Evolutionary conservation across 2,888 invertebrate genomes (phyloP).

Genomic region (Euproctis similis): DNA sequence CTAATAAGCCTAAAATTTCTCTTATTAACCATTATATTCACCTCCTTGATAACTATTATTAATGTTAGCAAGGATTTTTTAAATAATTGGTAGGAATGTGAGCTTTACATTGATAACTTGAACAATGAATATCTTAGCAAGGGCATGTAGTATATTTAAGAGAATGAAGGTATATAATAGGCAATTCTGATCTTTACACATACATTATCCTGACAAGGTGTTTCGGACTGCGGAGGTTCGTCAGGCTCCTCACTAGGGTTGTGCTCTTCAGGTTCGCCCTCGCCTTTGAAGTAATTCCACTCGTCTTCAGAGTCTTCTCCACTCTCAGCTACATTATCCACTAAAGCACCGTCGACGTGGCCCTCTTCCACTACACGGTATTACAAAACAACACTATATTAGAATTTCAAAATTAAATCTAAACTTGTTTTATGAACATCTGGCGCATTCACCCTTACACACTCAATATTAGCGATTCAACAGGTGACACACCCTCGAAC

Average conservation of each 20-base stretch:
- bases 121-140: too few species aligned
- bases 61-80: too few species aligned
- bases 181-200: too few species aligned
- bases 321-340: slow-evolving; percentile 85
- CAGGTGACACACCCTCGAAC: slow-evolving; percentile 67
- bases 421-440: slow-evolving; percentile 24
- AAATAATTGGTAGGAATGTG: too few species aligned
- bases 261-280: slow-evolving; percentile 77
- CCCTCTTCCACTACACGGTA: slow-evolving; percentile 61
- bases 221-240: slow-evolving; percentile 64
- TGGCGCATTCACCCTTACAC: slow-evolving; percentile 31
- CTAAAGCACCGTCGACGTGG: slow-evolving; percentile 70
- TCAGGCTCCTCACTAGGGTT: slow-evolving; percentile 76
- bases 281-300: slow-evolving; percentile 88
- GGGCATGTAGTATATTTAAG: too few species aligned
- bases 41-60: too few species aligned
- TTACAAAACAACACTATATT: slow-evolving; percentile 31
- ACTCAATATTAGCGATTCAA: slow-evolving; percentile 44
- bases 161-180: too few species aligned
- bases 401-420: background rate
- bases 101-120: too few species aligned
- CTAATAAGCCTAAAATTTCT: too few species aligned
- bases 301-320: slow-evolving; percentile 90
- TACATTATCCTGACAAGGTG: slow-evolving; percentile 68
- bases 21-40: too few species aligned